These are phyloP conservation scores for Plumapathes pennacea DNA, from an alignment of 92 coral and sea anemone species.

Conservation along the genomic window DNA sequence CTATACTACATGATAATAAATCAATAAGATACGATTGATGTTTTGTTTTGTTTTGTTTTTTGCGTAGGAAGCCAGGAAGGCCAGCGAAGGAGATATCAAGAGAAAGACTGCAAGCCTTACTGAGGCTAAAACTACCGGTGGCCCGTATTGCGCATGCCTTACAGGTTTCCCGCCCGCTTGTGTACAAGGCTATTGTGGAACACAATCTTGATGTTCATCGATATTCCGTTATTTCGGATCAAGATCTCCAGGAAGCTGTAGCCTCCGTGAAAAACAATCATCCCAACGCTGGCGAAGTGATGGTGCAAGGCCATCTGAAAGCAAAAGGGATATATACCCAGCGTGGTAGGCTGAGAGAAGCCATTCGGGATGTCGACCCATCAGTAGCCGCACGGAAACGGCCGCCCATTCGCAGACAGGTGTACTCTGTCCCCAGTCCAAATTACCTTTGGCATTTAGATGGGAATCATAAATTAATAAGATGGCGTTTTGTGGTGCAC, in stretches of 20 bases:
- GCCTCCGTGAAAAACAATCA: background rate
- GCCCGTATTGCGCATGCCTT: constrained; percentile 20
- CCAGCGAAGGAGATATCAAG: constrained; percentile 21
- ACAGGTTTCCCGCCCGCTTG: constrained; percentile 23
- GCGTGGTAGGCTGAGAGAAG: constrained; percentile 7
- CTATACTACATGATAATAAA: no score
- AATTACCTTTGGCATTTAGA: constrained; percentile 26
- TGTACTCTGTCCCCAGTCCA: constrained; percentile 24
- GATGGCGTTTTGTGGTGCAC: constrained; percentile 39
- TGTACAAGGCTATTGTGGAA: constrained; percentile 30
- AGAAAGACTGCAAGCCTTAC: constrained; percentile 18
- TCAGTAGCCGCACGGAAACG: background rate
- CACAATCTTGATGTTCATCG: constrained; percentile 4
- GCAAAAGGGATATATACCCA: constrained; percentile 27
- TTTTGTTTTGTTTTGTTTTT: no score
- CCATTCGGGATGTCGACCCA: constrained; percentile 23
- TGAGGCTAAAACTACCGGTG: constrained; percentile 11
- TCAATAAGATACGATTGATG: no score
- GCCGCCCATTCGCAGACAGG: constrained; percentile 20
- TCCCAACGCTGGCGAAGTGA: constrained; percentile 7
- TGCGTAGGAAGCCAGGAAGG: no score
- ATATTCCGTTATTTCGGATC: background rate
- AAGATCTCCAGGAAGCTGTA: background rate
- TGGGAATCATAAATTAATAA: constrained; percentile 28
- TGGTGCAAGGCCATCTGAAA: constrained; percentile 24